phyloP scores from a whole-genome alignment of 2,888 invertebrate genomes.

The Melanargia galathea region DNA sequence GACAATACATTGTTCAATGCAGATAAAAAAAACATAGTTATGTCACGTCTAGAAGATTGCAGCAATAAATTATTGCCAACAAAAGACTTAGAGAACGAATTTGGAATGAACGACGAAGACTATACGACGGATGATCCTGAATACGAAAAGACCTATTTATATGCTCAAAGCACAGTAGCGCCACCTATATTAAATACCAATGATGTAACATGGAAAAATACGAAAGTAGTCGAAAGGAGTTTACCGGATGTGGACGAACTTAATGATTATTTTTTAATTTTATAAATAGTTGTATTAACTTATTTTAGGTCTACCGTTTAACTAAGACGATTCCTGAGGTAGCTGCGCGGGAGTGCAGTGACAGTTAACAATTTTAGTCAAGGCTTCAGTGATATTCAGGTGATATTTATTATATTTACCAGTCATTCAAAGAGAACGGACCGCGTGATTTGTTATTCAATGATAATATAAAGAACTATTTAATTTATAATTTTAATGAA shows the following conservation, averaged over 20 bases:
- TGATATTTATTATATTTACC: too few relatives aligned
- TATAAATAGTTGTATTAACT: conserved; percentile 13
- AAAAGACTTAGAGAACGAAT: neutral
- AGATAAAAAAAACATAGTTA: conserved; percentile 11
- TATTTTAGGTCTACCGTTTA: too few relatives aligned
- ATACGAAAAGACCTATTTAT: conserved; percentile 28
- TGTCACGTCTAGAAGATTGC: conserved; percentile 11
- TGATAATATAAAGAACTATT: too few relatives aligned
- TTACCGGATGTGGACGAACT: conserved; percentile 41
- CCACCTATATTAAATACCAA: conserved; percentile 22
- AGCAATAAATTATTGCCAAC: neutral
- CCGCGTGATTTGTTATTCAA: too few relatives aligned
- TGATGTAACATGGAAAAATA: conserved; percentile 34
- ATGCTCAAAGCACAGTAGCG: conserved; percentile 35
- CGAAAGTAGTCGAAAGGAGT: conserved; percentile 32
- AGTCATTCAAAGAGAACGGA: too few relatives aligned
- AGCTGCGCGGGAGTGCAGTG: too few relatives aligned
- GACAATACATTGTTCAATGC: neutral
- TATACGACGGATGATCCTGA: conserved; percentile 42
- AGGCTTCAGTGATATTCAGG: too few relatives aligned
- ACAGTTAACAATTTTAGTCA: too few relatives aligned
- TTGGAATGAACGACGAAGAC: conserved; percentile 35
- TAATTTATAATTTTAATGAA: too few relatives aligned
- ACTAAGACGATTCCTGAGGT: too few relatives aligned
- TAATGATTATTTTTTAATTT: conserved; percentile 42